phyloP scores from a whole-genome alignment of 2,113 vertebrate species.

The Xiphorhynchus elegans region DNA sequence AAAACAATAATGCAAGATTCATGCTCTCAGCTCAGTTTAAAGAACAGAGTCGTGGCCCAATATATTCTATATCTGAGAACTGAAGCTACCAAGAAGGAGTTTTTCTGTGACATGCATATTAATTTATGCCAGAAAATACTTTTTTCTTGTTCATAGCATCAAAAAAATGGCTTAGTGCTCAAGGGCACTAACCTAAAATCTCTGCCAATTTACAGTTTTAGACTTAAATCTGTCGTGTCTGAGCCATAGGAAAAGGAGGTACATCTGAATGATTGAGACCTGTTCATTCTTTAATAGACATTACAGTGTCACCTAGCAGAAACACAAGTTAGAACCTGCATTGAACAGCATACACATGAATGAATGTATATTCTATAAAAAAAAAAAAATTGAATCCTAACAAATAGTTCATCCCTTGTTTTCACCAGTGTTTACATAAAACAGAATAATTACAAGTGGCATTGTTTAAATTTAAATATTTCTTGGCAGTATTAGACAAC shows the following conservation, averaged over 20 bases:
- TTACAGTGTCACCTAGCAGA: neutral
- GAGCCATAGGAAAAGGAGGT: neutral
- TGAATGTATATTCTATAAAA: neutral
- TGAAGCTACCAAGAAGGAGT: neutral
- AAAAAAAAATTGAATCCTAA: neutral
- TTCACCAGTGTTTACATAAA: neutral
- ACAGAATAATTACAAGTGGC: neutral
- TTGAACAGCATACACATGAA: neutral
- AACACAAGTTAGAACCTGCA: neutral
- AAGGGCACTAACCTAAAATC: neutral
- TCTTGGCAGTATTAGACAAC: neutral
- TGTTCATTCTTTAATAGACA: neutral
- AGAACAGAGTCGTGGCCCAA: neutral
- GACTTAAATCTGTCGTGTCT: neutral
- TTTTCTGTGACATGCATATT: neutral
- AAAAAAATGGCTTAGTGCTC: neutral
- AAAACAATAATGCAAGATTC: neutral
- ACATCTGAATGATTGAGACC: neutral
- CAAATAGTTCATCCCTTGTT: neutral
- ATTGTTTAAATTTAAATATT: neutral
- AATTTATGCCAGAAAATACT: neutral
- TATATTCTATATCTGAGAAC: neutral
- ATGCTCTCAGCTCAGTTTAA: neutral
- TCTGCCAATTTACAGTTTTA: neutral
- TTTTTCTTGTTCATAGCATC: neutral